phyloP scores from a whole-genome alignment of 23 tunicate genomes.

The Trididemnum nubilum region DNA sequence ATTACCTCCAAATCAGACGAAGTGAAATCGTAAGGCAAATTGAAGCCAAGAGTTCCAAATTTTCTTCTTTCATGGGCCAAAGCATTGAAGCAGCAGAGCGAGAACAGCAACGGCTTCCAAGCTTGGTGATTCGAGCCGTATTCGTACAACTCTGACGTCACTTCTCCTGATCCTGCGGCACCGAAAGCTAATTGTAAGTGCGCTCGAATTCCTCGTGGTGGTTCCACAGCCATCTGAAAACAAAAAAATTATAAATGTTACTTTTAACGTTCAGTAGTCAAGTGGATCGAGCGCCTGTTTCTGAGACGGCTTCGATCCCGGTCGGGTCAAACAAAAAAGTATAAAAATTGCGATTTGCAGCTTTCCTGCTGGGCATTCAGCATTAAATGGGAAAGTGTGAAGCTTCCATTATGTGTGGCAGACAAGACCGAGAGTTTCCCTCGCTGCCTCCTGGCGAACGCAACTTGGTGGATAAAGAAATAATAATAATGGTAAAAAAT shows the following conservation, averaged over 20 bases:
- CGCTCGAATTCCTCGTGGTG: slow-evolving; percentile 75
- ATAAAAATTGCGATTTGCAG: no score
- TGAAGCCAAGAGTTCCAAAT: slow-evolving; percentile 95
- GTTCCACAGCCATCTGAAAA: slow-evolving; percentile 85
- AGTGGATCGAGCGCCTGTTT: no score
- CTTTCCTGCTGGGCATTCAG: no score
- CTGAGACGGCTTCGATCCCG: no score
- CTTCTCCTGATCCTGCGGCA: slow-evolving; percentile 66
- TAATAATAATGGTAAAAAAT: no score
- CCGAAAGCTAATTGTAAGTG: slow-evolving; percentile 85
- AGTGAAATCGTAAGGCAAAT: slow-evolving; percentile 84
- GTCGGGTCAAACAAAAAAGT: no score
- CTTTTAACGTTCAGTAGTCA: no score
- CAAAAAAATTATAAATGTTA: background rate
- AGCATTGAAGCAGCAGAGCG: slow-evolving; percentile 90
- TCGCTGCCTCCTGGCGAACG: no score
- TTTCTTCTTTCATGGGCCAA: slow-evolving; percentile 80
- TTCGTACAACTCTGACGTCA: slow-evolving; percentile 70
- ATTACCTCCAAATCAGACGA: slow-evolving; percentile 87
- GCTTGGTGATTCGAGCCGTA: slow-evolving; percentile 44
- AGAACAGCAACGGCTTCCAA: slow-evolving; percentile 80
- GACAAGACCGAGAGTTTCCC: no score
- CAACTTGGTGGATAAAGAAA: no score
- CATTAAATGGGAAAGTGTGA: no score
- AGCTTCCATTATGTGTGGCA: no score